Percentiles rank a stretch among this genome's conserved stretches.
Evolutionary conservation across 92 coral and sea anemone genomes (phyloP).

Genomic region (Pocillopora grandis): DNA sequence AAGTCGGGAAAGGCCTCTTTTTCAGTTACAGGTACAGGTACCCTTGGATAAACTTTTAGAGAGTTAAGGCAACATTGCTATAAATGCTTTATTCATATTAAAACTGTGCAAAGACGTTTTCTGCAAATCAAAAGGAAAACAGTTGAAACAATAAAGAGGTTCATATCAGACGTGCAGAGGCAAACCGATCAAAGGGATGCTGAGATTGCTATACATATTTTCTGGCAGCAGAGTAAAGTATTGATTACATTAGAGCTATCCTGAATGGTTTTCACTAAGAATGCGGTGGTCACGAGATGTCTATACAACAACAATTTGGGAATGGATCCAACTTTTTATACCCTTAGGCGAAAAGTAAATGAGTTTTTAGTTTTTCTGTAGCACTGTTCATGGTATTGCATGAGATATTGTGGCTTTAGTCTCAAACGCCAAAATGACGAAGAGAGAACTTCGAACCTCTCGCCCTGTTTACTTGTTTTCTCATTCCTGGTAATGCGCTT

Average conservation of each 20-base stretch:
- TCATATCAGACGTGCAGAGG: no score
- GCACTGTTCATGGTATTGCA: neutral
- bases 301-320: neutral
- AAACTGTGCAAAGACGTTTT: no score
- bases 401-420: neutral
- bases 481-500: neutral
- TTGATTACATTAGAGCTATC: neutral
- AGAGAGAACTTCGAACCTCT: neutral
- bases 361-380: neutral
- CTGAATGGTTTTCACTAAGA: neutral
- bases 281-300: conserved; percentile 14
- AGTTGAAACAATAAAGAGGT: no score
- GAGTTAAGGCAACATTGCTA: no score
- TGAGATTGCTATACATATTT: no score
- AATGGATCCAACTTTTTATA: neutral
- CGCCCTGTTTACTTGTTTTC: neutral
- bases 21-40: no score
- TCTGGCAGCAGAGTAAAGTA: neutral
- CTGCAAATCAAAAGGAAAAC: no score
- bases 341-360: neutral
- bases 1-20: no score
- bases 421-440: neutral
- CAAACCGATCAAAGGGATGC: no score
- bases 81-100: no score
- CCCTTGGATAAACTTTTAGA: no score